A percentile compares a stretch with the other conserved stretches of the same genome.
Conservation (phyloP, 2,797 vertebrate genomes). For the Zalophus californianus region DNA sequence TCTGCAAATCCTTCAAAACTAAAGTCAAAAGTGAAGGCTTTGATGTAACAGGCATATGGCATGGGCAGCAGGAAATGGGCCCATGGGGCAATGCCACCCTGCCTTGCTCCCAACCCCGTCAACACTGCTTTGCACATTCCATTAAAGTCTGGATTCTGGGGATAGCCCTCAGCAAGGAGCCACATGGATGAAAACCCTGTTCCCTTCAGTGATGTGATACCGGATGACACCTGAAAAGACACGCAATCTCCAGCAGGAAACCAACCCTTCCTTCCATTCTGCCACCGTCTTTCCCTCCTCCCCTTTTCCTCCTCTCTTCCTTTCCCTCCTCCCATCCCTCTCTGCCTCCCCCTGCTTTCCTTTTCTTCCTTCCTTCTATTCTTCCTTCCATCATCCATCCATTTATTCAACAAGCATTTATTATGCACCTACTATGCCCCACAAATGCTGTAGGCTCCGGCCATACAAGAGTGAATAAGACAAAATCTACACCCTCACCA, state of each 20-base stretch:
- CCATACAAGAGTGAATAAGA: neutral
- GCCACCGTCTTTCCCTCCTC: neutral
- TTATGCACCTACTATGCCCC: neutral
- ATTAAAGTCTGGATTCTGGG: neutral
- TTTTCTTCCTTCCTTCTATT: neutral
- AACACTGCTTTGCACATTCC: neutral
- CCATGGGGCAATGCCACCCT: neutral
- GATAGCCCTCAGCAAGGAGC: neutral
- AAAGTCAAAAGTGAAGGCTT: neutral
- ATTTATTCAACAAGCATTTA: neutral
- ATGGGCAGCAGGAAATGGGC: neutral
- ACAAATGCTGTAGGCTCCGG: neutral
- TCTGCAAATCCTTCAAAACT: neutral
- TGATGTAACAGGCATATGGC: neutral
- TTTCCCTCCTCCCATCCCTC: neutral
- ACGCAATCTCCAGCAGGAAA: neutral
- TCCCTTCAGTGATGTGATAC: neutral
- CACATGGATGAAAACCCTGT: neutral
- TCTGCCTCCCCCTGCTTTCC: neutral
- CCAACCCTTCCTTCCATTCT: neutral
- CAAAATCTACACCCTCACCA: neutral
- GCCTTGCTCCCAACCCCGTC: neutral
- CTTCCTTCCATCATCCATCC: neutral
- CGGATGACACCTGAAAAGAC: accelerated
- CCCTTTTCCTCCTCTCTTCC: neutral